Percentiles rank a stretch among this genome's conserved stretches.
Conservation (phyloP, 1,140 invertebrate species). For the Anthonomus grandis region DNA sequence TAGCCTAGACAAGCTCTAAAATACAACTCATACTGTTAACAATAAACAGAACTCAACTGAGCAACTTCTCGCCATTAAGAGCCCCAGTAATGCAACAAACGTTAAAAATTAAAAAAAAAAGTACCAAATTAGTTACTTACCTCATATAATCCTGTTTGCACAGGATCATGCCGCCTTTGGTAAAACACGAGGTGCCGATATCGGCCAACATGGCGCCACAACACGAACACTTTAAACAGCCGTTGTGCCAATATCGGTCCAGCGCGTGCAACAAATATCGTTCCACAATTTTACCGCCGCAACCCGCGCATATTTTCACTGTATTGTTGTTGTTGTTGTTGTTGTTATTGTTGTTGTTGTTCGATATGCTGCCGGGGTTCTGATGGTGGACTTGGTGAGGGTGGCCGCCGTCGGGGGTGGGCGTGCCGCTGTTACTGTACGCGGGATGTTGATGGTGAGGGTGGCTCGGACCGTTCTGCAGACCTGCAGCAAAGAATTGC, state of each 20-base stretch:
- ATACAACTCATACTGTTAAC: no score
- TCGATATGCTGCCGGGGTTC: constrained; percentile 45
- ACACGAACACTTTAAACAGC: constrained; percentile 87
- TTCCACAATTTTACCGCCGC: constrained; percentile 79
- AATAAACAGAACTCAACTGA: no score
- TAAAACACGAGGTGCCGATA: constrained; percentile 85
- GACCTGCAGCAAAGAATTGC: no score
- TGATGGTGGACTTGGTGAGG: constrained; percentile 45
- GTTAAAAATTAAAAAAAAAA: neutral
- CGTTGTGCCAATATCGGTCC: constrained; percentile 91
- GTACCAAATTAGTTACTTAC: constrained; percentile 56
- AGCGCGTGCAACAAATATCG: constrained; percentile 82
- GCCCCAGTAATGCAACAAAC: no score
- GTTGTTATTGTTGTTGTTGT: constrained; percentile 54
- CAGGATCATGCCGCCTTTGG: constrained; percentile 86
- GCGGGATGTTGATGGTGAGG: constrained; percentile 45
- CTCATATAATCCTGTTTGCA: constrained; percentile 92
- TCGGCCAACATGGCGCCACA: constrained; percentile 83
- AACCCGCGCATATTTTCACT: constrained; percentile 63
- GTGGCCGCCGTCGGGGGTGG: constrained; percentile 51
- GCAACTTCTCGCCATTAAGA: no score
- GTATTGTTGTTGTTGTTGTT: constrained; percentile 60
- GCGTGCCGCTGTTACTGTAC: constrained; percentile 37
- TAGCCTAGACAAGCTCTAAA: no score
- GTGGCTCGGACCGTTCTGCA: constrained; percentile 40